Conservation (phyloP, 2,797 vertebrate genomes). For the Hippoglossus hippoglossus region DNA sequence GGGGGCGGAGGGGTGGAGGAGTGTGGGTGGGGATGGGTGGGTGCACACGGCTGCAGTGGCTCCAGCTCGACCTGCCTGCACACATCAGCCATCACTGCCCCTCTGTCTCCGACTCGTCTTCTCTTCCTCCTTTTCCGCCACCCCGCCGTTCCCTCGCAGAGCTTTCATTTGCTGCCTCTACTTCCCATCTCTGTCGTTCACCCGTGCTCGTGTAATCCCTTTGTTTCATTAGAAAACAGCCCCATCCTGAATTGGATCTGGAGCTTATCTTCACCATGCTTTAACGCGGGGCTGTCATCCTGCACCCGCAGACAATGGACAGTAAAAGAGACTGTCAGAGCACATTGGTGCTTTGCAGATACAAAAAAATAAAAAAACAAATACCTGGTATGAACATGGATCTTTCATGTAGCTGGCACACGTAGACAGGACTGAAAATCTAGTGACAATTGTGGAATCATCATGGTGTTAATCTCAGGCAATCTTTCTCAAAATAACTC, state of each 20-base stretch:
- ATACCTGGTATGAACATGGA: slow-evolving; percentile 27
- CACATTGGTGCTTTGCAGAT: slow-evolving; percentile 7
- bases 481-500: slow-evolving; percentile 21
- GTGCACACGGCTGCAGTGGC: slow-evolving; percentile 30
- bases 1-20: neutral
- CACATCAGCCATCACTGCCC: slow-evolving; percentile 46
- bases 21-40: slow-evolving; percentile 1
- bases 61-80: slow-evolving; percentile 52
- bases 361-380: slow-evolving; percentile 18
- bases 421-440: slow-evolving; percentile 11
- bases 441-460: neutral
- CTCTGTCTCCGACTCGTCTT: slow-evolving; percentile 12
- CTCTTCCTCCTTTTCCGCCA: slow-evolving; percentile 8
- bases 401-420: slow-evolving; percentile 12
- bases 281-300: slow-evolving; percentile 38
- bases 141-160: slow-evolving; percentile 30
- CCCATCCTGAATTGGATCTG: slow-evolving; percentile 60
- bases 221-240: slow-evolving; percentile 56
- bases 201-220: slow-evolving; percentile 43
- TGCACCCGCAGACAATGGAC: slow-evolving; percentile 28
- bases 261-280: slow-evolving; percentile 51
- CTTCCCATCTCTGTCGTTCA: slow-evolving; percentile 19
- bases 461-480: slow-evolving; percentile 7
- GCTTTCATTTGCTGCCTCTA: slow-evolving; percentile 31
- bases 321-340: slow-evolving; percentile 18